These are phyloP conservation scores for Ferrisia virgata DNA, from an alignment of 2,888 invertebrate genomes.

Conservation along the genomic window DNA sequence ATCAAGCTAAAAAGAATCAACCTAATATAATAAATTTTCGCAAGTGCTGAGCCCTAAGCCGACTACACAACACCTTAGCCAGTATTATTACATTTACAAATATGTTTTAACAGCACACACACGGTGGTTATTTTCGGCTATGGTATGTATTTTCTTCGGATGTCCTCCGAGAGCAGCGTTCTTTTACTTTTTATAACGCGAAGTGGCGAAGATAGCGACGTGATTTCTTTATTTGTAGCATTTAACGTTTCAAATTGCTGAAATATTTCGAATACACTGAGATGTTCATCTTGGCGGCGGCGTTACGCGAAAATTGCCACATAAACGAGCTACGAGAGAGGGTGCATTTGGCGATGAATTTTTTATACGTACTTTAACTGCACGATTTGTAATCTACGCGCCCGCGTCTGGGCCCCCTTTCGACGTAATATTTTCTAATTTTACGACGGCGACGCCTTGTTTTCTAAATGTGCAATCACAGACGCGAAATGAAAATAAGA, in stretches of 20 bases:
- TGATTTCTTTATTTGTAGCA: constrained; percentile 25
- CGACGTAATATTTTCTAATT: neutral
- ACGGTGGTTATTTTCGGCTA: too few relatives aligned
- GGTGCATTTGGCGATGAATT: neutral
- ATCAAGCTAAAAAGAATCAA: too few relatives aligned
- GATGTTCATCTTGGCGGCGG: neutral
- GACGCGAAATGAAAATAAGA: neutral
- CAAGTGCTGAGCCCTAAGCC: too few relatives aligned
- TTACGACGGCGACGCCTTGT: neutral
- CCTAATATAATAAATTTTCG: too few relatives aligned
- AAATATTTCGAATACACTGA: constrained; percentile 3
- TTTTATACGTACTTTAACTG: constrained; percentile 1
- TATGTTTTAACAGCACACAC: too few relatives aligned
- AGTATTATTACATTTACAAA: too few relatives aligned
- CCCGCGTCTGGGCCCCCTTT: neutral
- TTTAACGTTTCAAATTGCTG: constrained; percentile 23
- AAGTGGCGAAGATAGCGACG: neutral
- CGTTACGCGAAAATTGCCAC: constrained; percentile 8
- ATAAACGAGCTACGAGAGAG: neutral
- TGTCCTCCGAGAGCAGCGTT: too few relatives aligned
- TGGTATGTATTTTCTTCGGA: neutral
- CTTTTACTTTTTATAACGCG: too few relatives aligned
- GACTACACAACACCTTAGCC: too few relatives aligned
- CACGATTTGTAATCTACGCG: neutral
- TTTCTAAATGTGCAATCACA: neutral